phyloP scores from a whole-genome alignment of 2,888 invertebrate genomes.

The Andrena minutula region DNA sequence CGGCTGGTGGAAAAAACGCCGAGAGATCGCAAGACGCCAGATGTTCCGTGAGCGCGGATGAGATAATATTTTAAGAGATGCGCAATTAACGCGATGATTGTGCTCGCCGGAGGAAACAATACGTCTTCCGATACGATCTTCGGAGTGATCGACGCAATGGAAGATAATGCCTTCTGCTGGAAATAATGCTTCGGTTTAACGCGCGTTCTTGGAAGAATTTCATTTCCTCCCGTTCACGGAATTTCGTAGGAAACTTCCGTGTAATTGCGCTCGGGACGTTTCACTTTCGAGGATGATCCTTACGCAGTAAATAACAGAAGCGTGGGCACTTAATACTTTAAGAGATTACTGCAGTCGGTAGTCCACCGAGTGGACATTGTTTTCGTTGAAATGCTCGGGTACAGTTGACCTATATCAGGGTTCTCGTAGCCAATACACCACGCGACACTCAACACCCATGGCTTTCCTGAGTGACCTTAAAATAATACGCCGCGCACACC shows the following conservation, averaged over 20 bases:
- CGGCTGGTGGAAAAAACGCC: neutral
- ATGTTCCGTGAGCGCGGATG: conserved; percentile 40
- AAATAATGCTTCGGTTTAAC: conserved; percentile 44
- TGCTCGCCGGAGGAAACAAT: conserved; percentile 57
- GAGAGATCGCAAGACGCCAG: conserved; percentile 23
- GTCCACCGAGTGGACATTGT: neutral
- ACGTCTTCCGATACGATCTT: conserved; percentile 57
- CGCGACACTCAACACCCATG: conserved; percentile 31
- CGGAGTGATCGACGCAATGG: conserved; percentile 32
- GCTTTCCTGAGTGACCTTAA: conserved; percentile 60
- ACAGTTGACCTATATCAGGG: conserved; percentile 18
- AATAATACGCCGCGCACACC: conserved; percentile 62
- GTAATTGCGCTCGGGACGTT: neutral
- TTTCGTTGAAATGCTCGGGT: neutral
- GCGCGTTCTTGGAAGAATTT: conserved; percentile 31
- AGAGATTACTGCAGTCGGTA: too few species aligned
- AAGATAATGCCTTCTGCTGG: conserved; percentile 47
- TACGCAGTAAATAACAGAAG: too few species aligned
- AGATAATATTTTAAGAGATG: conserved; percentile 56
- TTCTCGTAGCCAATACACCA: conserved; percentile 38
- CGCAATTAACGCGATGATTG: conserved; percentile 61
- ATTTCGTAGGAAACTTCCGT: conserved; percentile 22
- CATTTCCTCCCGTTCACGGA: conserved; percentile 35
- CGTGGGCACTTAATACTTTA: too few species aligned
- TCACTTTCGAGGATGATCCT: neutral